phyloP scores from a whole-genome alignment of 2,888 invertebrate species.

The Epistrophella euchroma region DNA sequence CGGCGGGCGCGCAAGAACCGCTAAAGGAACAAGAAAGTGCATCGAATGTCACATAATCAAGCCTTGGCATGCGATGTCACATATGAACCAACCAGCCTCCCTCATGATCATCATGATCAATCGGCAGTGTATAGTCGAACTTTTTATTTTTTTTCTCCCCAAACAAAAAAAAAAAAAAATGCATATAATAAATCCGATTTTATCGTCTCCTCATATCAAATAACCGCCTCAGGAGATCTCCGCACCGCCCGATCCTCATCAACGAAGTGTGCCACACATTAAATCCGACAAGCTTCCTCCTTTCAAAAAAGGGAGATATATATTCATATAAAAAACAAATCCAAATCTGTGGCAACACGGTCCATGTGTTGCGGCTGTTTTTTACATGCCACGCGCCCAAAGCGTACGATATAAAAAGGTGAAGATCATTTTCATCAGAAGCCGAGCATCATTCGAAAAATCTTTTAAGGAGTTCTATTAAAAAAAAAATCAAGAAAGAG shows the following conservation, averaged over 20 bases:
- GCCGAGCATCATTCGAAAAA: slow-evolving; percentile 51
- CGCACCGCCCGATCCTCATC: slow-evolving; percentile 62
- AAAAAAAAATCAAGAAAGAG: slow-evolving; percentile 42
- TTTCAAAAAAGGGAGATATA: slow-evolving; percentile 56
- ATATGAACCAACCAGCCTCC: slow-evolving; percentile 57
- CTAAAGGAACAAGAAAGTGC: slow-evolving; percentile 55
- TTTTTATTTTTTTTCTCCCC: slow-evolving; percentile 47
- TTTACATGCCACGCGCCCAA: slow-evolving; percentile 69
- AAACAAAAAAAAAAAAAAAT: slow-evolving; percentile 2
- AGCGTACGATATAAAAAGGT: slow-evolving; percentile 70
- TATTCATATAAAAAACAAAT: slow-evolving; percentile 42
- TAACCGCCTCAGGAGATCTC: slow-evolving; percentile 68
- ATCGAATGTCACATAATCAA: slow-evolving; percentile 51
- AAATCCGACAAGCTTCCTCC: slow-evolving; percentile 58
- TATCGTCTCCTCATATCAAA: slow-evolving; percentile 68
- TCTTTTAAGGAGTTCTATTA: slow-evolving; percentile 59
- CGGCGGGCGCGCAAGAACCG: slow-evolving; percentile 23
- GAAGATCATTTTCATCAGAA: slow-evolving; percentile 70
- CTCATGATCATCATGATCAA: slow-evolving; percentile 66
- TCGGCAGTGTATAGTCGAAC: slow-evolving; percentile 57
- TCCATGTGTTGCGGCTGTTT: slow-evolving; percentile 63
- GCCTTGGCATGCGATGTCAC: slow-evolving; percentile 35
- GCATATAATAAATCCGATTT: slow-evolving; percentile 72
- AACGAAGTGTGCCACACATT: slow-evolving; percentile 70
- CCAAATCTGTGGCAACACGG: slow-evolving; percentile 59